Conservation (phyloP, 2,113 vertebrate species). For the Rutilus rutilus region DNA sequence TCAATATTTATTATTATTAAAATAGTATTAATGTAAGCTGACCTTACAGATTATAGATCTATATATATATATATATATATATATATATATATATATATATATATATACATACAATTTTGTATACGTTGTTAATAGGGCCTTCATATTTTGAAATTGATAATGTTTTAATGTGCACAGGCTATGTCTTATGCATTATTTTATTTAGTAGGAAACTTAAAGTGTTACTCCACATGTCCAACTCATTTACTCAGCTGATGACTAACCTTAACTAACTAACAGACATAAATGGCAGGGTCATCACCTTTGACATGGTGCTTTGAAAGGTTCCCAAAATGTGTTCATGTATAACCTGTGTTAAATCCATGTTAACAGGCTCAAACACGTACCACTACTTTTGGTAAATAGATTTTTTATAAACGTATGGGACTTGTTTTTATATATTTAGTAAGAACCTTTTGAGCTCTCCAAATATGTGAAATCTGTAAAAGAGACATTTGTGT, state of each 20-base stretch:
- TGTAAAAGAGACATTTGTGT: not conserved
- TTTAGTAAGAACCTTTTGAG: not conserved
- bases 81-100: too few relatives aligned
- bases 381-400: not conserved
- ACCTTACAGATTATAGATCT: not conserved
- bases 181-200: not conserved
- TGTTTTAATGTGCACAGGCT: not conserved
- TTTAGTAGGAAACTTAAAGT: not conserved
- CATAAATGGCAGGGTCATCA: not conserved
- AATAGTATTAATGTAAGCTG: not conserved
- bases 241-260: not conserved
- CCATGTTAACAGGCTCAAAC: not conserved
- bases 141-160: too few relatives aligned
- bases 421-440: not conserved
- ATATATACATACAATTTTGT: too few relatives aligned
- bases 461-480: not conserved
- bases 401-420: not conserved
- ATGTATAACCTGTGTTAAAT: conserved; percentile 21
- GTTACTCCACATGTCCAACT: not conserved
- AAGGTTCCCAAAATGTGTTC: conserved; percentile 4
- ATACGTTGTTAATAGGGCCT: too few relatives aligned
- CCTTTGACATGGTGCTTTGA: conserved; percentile 10
- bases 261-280: not conserved
- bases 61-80: too few relatives aligned
- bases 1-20: not conserved